Percentiles rank a stretch among this genome's conserved stretches.
Evolutionary conservation across 2,113 vertebrate species (phyloP).

Genomic region (Oceanodroma tethys): DNA sequence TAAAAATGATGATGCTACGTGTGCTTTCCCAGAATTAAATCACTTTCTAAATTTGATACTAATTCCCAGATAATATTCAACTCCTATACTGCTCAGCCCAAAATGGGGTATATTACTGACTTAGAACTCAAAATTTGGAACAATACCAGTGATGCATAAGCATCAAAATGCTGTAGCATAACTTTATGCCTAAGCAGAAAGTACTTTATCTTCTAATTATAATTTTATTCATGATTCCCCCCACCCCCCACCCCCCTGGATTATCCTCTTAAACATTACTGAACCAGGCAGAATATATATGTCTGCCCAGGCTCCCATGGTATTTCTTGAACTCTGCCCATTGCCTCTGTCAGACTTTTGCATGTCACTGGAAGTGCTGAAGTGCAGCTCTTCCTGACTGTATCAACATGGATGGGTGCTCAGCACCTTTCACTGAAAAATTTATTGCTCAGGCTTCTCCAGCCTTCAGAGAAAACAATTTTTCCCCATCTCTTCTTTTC

Average conservation of each 20-base stretch:
- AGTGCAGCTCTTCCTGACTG: not conserved
- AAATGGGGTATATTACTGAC: not conserved
- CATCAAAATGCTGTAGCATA: not conserved
- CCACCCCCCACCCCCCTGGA: no score
- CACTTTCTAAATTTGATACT: not conserved
- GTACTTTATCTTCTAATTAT: not conserved
- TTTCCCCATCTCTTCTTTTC: not conserved
- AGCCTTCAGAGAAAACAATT: not conserved
- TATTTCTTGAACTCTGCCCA: not conserved
- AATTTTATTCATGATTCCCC: not conserved
- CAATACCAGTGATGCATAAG: not conserved
- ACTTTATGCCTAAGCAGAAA: not conserved
- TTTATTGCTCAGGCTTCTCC: not conserved
- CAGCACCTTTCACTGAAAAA: not conserved
- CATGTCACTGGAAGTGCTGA: not conserved
- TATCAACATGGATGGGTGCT: not conserved
- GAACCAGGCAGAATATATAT: rapidly evolving
- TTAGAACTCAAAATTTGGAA: not conserved
- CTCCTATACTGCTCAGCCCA: not conserved
- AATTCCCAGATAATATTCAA: not conserved
- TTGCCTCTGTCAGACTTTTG: not conserved
- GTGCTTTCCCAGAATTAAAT: not conserved
- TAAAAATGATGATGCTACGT: not conserved
- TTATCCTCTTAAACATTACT: not conserved
- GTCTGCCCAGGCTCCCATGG: no score